A percentile compares a stretch with the other conserved stretches of the same genome.
Conservation (phyloP, 2,113 vertebrate species). For the Myotis brandtii region DNA sequence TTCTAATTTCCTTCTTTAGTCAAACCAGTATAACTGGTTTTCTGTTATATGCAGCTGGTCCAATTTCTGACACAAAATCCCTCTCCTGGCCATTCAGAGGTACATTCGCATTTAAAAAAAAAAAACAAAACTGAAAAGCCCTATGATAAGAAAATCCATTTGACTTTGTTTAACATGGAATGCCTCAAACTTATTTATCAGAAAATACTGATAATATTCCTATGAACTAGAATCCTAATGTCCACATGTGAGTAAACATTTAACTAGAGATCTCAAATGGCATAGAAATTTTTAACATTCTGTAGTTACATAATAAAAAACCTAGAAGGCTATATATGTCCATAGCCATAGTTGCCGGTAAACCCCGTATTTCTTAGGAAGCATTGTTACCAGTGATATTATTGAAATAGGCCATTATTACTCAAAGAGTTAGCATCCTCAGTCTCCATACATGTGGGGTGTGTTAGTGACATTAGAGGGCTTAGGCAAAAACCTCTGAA, state of each 20-base stretch:
- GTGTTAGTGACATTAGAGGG: background rate
- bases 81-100: background rate
- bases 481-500: background rate
- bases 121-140: background rate
- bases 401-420: background rate
- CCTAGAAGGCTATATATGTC: background rate
- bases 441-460: background rate
- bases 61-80: background rate
- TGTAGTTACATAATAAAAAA: background rate
- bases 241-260: background rate
- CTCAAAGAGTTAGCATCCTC: background rate
- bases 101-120: background rate
- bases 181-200: background rate
- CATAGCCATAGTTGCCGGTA: background rate
- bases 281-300: background rate
- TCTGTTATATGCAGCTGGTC: background rate
- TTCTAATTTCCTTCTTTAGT: background rate
- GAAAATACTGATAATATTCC: background rate
- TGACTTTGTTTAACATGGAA: background rate
- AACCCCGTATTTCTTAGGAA: background rate
- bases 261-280: background rate
- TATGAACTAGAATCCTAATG: background rate
- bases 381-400: background rate
- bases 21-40: background rate
- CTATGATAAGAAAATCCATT: background rate